Conservation (phyloP, 2,797 vertebrate species). For the Sebastes taczanowskii region DNA sequence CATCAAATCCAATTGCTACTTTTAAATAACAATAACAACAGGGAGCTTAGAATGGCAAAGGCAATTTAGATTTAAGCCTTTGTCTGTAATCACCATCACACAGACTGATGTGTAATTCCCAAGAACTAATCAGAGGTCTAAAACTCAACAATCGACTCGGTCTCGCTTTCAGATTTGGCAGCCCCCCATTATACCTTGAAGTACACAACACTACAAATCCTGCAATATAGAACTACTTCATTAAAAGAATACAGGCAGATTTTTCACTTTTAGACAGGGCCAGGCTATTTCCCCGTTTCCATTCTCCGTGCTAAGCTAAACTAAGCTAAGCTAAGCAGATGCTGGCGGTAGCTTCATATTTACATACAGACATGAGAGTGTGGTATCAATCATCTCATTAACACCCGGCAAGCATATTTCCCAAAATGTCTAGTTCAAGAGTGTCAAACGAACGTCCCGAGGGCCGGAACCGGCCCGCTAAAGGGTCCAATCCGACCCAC, state of each 20-base stretch:
- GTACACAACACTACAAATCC: neutral
- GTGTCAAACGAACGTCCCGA: too few relatives aligned
- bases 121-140: constrained; percentile 18
- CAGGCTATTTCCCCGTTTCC: neutral
- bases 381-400: neutral
- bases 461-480: too few relatives aligned
- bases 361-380: neutral
- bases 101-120: constrained; percentile 19
- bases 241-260: neutral
- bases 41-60: constrained; percentile 1
- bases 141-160: neutral
- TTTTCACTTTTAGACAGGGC: neutral
- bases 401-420: neutral
- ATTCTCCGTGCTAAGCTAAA: neutral
- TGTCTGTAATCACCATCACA: constrained; percentile 32
- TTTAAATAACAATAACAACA: constrained; percentile 57
- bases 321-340: neutral
- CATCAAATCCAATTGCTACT: constrained; percentile 39
- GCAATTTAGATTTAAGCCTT: constrained; percentile 39
- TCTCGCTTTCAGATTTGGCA: neutral
- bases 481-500: too few relatives aligned
- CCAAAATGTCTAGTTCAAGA: rapidly evolving
- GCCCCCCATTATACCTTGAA: neutral
- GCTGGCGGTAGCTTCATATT: neutral
- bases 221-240: neutral